Evolutionary conservation across 2,797 vertebrate species (phyloP).

Genomic region (Lagocephalus sceleratus): DNA sequence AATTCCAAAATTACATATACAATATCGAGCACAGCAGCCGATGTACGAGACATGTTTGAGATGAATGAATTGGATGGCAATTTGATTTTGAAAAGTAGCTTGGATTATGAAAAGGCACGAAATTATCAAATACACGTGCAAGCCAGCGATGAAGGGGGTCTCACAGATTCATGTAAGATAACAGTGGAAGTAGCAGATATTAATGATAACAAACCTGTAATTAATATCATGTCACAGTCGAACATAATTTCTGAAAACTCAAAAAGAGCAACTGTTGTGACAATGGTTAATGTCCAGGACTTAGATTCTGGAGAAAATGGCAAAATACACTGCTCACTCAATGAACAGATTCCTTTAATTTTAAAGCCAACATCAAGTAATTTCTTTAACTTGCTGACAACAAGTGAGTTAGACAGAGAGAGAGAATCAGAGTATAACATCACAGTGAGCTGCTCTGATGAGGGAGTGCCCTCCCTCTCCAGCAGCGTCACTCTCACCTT

Average conservation of each 20-base stretch:
- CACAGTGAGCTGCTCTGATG: conserved; percentile 39
- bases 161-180: conserved; percentile 57
- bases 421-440: conserved; percentile 19
- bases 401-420: conserved; percentile 2
- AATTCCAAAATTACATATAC: conserved; percentile 33
- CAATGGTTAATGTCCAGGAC: conserved; percentile 68
- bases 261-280: conserved; percentile 42
- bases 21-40: conserved; percentile 21
- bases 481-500: conserved; percentile 74
- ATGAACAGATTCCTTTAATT: not conserved
- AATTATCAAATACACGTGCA: conserved; percentile 53
- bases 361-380: not conserved
- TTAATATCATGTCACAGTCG: conserved; percentile 66
- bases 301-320: conserved; percentile 73
- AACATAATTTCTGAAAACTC: conserved; percentile 53
- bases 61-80: conserved; percentile 31
- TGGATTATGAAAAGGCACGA: conserved; percentile 51
- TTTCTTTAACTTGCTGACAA: not conserved
- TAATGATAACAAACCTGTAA: conserved; percentile 77
- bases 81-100: conserved; percentile 3
- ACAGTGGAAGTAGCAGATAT: conserved; percentile 67
- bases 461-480: conserved; percentile 67
- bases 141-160: conserved; percentile 68
- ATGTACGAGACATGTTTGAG: conserved; percentile 26
- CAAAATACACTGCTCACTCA: conserved; percentile 46